Base-by-base conservation (phyloP, 2,113 vertebrate genomes). In the Echinops telfairi region DNA sequence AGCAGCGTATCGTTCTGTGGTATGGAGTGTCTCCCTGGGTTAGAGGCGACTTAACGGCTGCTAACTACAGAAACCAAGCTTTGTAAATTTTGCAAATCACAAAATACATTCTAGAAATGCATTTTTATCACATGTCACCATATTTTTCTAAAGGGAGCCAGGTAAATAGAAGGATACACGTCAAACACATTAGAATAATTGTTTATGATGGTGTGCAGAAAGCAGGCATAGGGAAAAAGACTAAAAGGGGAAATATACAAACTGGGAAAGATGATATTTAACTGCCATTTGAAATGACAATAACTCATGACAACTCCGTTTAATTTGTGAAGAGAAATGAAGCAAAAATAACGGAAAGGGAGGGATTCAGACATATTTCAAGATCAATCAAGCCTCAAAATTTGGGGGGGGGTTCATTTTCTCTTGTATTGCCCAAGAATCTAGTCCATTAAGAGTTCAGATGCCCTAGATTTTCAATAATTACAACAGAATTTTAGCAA, bases 211-310 rank as follows among this genome's bases (percentile, higher is more conserved):
- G 27, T 3, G 36, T 0, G 25, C 6, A 22, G 15, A 2, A 93
- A 71, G 68, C 15, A 68, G 27, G 58, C 40, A 64, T 60, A 83
- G 43, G 29, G 3, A 64, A 7, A 36, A 2, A 1, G 23, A 10
- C 77, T 64, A 33, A 71, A 73, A 81, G 53, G 25, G 19, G 60
- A 27, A 58, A 80, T 70, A 36, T 71, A 43, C 16, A 6, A 95
- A 84, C 66, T 3, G 64, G 15, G 15, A 78, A 66, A 86, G 36
- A 27, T 64, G 6, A 20, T 73, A 68, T 95, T 79, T 82, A 31
- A 88, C 17, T 79, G 7, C 43, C 78, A 70, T 89, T 91, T 92
- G 83, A 93, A 95, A 92, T 66, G 78, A 80, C 33, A 71, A 29
- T 68, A 90, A 76, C 3, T 22, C 16, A 38, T 25, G 7, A 71